A percentile compares a stretch with the other conserved stretches of the same genome.
phyloP scores from a whole-genome alignment of 2,113 vertebrate genomes.

The Phalacrocorax pelagicus region DNA sequence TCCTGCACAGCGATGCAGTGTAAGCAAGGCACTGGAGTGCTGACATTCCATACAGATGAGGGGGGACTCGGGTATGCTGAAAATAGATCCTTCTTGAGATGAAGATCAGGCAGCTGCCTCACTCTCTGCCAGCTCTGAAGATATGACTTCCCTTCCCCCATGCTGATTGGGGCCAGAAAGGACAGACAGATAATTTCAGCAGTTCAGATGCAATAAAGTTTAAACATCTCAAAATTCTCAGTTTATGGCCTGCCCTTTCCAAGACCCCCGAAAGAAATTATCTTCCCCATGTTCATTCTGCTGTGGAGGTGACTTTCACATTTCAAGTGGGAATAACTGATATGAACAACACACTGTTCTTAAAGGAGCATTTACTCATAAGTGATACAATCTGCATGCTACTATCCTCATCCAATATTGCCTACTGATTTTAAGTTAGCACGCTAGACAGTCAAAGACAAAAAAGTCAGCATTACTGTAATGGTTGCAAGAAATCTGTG shows the following conservation, averaged over 20 bases:
- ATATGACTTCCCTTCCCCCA: background rate
- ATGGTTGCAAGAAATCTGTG: background rate
- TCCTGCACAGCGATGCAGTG: background rate
- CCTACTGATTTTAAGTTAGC: background rate
- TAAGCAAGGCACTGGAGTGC: background rate
- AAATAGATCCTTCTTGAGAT: slow-evolving; percentile 22
- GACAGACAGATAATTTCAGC: background rate
- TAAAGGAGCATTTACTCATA: background rate
- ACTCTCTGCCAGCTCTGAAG: background rate
- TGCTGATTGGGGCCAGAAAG: background rate
- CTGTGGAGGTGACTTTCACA: background rate
- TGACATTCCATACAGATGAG: background rate
- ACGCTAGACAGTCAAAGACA: background rate
- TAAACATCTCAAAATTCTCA: background rate
- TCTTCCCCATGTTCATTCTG: background rate
- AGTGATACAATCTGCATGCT: background rate
- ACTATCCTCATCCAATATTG: background rate
- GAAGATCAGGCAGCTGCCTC: background rate
- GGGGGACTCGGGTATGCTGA: background rate
- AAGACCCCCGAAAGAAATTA: background rate
- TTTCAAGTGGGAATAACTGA: background rate
- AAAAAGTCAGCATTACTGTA: background rate
- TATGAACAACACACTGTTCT: background rate
- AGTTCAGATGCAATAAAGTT: background rate
- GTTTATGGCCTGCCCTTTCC: background rate